Percentiles rank a stretch among this genome's conserved stretches.
These are phyloP conservation scores for Glaucomys volans DNA, from an alignment of 2,113 vertebrate species.

Conservation along the genomic window DNA sequence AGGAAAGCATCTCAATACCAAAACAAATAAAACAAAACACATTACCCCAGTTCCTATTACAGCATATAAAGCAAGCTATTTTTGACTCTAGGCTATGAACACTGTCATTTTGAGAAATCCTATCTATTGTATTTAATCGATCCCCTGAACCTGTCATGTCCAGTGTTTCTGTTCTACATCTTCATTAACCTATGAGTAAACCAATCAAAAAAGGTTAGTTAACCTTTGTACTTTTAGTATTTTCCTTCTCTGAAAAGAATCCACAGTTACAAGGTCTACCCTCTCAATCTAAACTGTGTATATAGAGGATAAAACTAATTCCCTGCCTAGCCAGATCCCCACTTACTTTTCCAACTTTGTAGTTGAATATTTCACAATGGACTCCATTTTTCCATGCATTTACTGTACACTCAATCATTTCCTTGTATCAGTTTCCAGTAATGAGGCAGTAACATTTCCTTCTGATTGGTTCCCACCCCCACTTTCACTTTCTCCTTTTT, in stretches of 20 bases:
- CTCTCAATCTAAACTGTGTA: neutral
- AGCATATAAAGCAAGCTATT: neutral
- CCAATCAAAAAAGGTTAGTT: neutral
- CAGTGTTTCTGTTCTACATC: neutral
- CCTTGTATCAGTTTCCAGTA: neutral
- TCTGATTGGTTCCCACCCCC: neutral
- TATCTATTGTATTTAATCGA: neutral
- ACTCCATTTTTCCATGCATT: neutral
- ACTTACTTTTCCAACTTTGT: neutral
- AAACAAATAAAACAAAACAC: constrained; percentile 17
- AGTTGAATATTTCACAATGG: neutral
- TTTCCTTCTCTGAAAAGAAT: neutral
- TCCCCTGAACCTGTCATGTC: neutral
- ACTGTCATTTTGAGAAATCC: neutral
- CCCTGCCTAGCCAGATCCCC: neutral
- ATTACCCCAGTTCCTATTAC: neutral
- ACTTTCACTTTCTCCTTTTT: neutral
- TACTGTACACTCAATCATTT: neutral
- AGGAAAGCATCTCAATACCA: neutral
- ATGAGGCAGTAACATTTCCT: neutral
- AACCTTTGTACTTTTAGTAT: neutral
- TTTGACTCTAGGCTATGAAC: neutral
- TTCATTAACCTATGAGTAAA: neutral
- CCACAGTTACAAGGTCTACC: neutral
- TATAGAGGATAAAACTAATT: neutral